Percentiles rank a stretch among this genome's conserved stretches.
Evolutionary conservation across 2,797 vertebrate genomes (phyloP).

Genomic region (Nothura maculosa): DNA sequence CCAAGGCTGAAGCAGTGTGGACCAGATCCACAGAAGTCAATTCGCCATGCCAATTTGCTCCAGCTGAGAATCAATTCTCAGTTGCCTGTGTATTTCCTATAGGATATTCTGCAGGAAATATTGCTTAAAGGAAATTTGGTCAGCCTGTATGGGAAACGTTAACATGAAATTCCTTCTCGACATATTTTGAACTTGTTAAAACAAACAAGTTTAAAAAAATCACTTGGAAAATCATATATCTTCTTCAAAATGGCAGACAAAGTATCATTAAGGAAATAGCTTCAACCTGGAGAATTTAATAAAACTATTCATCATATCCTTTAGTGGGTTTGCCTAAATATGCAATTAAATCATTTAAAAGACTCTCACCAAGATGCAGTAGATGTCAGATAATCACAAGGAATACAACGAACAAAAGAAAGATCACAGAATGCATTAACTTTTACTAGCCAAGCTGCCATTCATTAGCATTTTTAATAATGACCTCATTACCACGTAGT

Average conservation of each 20-base stretch:
- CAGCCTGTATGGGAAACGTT: not conserved
- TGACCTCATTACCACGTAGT: conserved; percentile 55
- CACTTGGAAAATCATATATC: not conserved
- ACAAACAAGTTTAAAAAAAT: not conserved
- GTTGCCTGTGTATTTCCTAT: conserved; percentile 26
- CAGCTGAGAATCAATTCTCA: conserved; percentile 37
- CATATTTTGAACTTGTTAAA: not conserved
- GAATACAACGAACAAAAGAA: conserved; percentile 53
- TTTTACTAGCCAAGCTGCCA: not conserved
- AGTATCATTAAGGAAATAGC: not conserved
- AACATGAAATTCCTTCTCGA: not conserved
- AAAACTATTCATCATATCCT: not conserved
- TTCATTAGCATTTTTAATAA: conserved; percentile 76
- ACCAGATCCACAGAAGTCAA: conserved; percentile 59
- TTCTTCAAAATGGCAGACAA: not conserved
- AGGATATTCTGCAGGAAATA: conserved; percentile 48
- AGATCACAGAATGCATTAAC: conserved; percentile 62
- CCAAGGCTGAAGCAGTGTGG: conserved; percentile 13
- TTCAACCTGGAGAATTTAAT: not conserved
- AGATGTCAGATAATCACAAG: conserved; percentile 26
- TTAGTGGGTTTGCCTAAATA: conserved; percentile 16
- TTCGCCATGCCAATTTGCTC: conserved; percentile 68
- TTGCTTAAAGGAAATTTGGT: conserved; percentile 17
- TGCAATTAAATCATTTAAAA: conserved; percentile 54
- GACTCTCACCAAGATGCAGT: conserved; percentile 23